Conservation (phyloP, 2,113 vertebrate species). For the Salvelinus alpinus region DNA sequence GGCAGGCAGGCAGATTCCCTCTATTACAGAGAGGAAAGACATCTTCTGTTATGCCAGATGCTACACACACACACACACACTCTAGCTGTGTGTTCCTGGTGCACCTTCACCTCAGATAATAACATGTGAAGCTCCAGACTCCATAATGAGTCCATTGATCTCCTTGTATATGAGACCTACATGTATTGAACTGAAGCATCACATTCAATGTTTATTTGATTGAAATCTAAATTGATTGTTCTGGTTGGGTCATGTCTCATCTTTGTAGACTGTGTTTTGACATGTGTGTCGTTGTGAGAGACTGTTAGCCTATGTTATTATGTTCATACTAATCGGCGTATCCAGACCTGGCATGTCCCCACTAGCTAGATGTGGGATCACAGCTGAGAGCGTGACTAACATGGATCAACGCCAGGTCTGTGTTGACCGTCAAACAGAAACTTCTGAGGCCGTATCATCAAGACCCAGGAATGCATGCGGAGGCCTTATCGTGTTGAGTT, state of each 20-base stretch:
- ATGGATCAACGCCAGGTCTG: not conserved
- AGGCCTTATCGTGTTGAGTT: not conserved
- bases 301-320: not conserved
- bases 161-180: no score
- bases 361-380: not conserved
- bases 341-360: not conserved
- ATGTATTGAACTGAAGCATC: not conserved
- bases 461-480: not conserved
- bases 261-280: not conserved
- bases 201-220: no score
- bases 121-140: not conserved
- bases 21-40: constrained; percentile 21
- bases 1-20: constrained; percentile 31
- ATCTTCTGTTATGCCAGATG: constrained; percentile 29
- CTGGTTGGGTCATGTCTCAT: not conserved
- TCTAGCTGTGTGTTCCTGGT: constrained; percentile 19
- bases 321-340: not conserved
- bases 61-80: not conserved
- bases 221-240: not conserved
- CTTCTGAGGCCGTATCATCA: no score
- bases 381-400: not conserved
- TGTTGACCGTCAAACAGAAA: constrained; percentile 5
- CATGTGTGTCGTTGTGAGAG: no score
- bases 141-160: not conserved
- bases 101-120: constrained; percentile 11